These are phyloP conservation scores for Zaprionus lachaisei DNA, from an alignment of 1,140 invertebrate genomes.

Conservation along the genomic window DNA sequence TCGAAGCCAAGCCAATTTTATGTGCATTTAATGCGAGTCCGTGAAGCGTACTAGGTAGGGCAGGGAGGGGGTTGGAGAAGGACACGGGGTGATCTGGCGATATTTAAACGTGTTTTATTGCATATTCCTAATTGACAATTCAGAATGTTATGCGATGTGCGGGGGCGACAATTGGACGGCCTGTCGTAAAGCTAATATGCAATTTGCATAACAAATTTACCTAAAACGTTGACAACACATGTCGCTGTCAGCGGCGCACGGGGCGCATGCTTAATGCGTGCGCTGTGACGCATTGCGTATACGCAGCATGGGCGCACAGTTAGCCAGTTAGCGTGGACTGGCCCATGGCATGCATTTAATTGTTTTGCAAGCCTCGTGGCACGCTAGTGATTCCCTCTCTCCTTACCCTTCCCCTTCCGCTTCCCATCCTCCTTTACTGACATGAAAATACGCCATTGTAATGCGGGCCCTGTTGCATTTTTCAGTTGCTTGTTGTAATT, in stretches of 20 bases:
- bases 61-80: background rate
- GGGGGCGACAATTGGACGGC: constrained; percentile 42
- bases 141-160: constrained; percentile 51
- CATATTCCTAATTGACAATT: constrained; percentile 71
- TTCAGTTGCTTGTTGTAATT: constrained; percentile 67
- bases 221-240: constrained; percentile 77
- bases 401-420: background rate
- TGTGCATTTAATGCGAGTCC: constrained; percentile 59
- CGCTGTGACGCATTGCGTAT: constrained; percentile 55
- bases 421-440: background rate
- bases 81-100: constrained; percentile 19
- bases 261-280: constrained; percentile 54
- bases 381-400: background rate
- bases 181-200: constrained; percentile 81
- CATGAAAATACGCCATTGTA: too few relatives aligned
- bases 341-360: constrained; percentile 68
- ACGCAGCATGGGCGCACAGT: constrained; percentile 47
- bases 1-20: constrained; percentile 64
- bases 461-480: constrained; percentile 47
- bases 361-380: constrained; percentile 46
- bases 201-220: constrained; percentile 83
- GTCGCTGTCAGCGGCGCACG: constrained; percentile 45
- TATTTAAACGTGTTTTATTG: constrained; percentile 31
- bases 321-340: background rate
- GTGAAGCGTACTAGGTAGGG: constrained; percentile 40